These are phyloP conservation scores for Lamproptera curius DNA, from an alignment of 2,888 invertebrate species.

Conservation along the genomic window DNA sequence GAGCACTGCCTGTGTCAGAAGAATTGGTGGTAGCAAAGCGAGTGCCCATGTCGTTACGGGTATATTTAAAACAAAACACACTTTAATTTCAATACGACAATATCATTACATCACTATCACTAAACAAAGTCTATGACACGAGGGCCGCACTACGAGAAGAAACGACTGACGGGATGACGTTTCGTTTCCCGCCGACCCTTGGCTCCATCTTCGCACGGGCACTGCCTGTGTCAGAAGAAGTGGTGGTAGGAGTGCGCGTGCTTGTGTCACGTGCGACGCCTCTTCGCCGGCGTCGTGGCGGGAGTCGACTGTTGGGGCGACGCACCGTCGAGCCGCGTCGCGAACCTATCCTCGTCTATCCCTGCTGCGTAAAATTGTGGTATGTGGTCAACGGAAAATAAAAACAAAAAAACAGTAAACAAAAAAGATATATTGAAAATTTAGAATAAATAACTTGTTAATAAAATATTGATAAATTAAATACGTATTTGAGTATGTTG, in stretches of 20 bases:
- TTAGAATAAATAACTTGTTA: too few relatives aligned
- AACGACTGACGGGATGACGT: conserved; percentile 31
- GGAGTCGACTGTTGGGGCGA: conserved; percentile 60
- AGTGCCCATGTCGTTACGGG: too few relatives aligned
- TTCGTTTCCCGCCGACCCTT: conserved; percentile 26
- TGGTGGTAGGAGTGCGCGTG: conserved; percentile 47
- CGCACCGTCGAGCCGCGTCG: conserved; percentile 62
- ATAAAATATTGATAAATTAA: too few relatives aligned
- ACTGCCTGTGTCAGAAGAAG: conserved; percentile 53
- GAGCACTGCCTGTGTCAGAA: too few relatives aligned
- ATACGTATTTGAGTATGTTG: too few relatives aligned
- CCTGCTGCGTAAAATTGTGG: conserved; percentile 44
- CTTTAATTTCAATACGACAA: too few relatives aligned
- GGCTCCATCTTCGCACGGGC: conserved; percentile 30
- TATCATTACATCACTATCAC: neutral
- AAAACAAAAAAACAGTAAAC: too few relatives aligned
- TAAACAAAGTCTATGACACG: neutral
- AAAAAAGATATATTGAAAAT: too few relatives aligned
- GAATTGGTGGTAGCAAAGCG: too few relatives aligned
- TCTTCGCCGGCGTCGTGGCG: conserved; percentile 56
- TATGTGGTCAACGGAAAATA: too few relatives aligned
- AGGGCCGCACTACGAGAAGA: conserved; percentile 29
- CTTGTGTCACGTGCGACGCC: conserved; percentile 61
- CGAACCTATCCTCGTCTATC: conserved; percentile 55
- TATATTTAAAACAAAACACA: too few relatives aligned